Evolutionary conservation across 1,140 invertebrate species (phyloP), one percentile per base, ranked within the genome.

Genomic region (Hypsibius dujardini): DNA sequence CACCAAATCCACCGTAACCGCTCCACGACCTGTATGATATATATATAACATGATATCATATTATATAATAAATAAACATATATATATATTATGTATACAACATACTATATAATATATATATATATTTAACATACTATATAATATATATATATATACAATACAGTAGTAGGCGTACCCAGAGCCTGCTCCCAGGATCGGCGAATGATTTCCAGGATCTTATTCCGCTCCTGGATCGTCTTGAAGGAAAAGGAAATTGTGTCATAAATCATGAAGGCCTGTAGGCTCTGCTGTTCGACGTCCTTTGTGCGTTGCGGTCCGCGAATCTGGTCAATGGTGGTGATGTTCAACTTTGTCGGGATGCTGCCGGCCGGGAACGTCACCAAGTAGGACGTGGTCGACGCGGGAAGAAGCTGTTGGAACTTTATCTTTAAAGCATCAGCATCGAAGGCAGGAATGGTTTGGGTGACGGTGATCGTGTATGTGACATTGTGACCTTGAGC

Each of bases 311-410:
- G n/a, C 7, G 50, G 50, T 12, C 7, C 7, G 7, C 50, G 50
- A n/a, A 56, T 56, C n/a, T 56, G 50, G n/a, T 56, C 50, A 56
- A 56, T 56, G 50, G n/a, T n/a, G 50, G 50, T 56, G 7, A 56
- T 56, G 50, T 56, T 56, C 7, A 56, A 7, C n/a, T 7, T 56
- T 7, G 7, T n/a, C 7, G 50, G 50, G n/a, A 56, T 56, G 7
- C n/a, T 7, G 50, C 50, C 50, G 7, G 7, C 7, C 7, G 50
- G 50, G 50, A 56, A 56, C 7, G 50, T 56, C 7, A 56, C 50
- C 7, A 56, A n/a, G 50, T 56, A 56, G 50, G 50, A 56, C 7
- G 7, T 56, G n/a, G 50, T 56, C 50, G 50, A 56, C 7, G 50
- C 50, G 50, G 50, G 50, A 12, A 56, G 50, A 7, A 56, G 7